Percentiles rank a stretch among this genome's conserved stretches.
phyloP scores from a whole-genome alignment of 2,888 invertebrate genomes.

The Mesorhabditis sp. region DNA sequence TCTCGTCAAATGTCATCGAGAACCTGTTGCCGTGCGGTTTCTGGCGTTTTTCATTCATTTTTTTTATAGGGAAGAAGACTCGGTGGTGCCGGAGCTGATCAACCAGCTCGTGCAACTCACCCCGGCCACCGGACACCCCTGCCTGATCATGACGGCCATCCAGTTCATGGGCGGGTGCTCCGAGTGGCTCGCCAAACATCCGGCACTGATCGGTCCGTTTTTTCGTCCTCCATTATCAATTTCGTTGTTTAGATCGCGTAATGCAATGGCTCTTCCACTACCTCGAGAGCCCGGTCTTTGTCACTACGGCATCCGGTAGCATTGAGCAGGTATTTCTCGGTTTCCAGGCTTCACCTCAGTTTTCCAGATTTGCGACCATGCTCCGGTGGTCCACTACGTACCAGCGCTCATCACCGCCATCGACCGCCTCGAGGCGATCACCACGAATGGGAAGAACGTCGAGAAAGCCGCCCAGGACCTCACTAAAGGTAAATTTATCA shows the following conservation, averaged over 20 bases:
- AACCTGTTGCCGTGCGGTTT: conserved; percentile 83
- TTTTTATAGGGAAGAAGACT: conserved; percentile 76
- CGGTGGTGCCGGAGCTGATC: conserved; percentile 86
- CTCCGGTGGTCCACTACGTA: conserved; percentile 14
- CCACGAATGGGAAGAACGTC: conserved; percentile 21
- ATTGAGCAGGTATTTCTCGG: conserved; percentile 23
- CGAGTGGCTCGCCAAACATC: conserved; percentile 89
- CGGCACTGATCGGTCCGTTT: conserved; percentile 69
- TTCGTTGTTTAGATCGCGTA: conserved; percentile 27
- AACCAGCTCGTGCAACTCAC: conserved; percentile 79
- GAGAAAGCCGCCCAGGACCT: conserved; percentile 26
- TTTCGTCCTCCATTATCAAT: conserved; percentile 6
- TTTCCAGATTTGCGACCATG: not conserved
- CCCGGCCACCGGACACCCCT: conserved; percentile 76
- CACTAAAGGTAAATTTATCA: conserved; percentile 12
- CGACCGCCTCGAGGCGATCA: conserved; percentile 19
- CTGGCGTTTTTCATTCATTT: not conserved
- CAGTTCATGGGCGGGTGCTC: conserved; percentile 65
- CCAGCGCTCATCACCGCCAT: conserved; percentile 18
- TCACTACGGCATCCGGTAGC: conserved; percentile 23
- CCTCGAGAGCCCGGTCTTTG: conserved; percentile 20
- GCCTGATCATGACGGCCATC: conserved; percentile 81
- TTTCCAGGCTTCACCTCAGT: no score
- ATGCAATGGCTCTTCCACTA: conserved; percentile 35
- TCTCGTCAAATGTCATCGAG: conserved; percentile 74